Percentiles rank a stretch among this genome's conserved stretches.
Conservation (phyloP, 2,888 invertebrate genomes). For the Melolontha melolontha region DNA sequence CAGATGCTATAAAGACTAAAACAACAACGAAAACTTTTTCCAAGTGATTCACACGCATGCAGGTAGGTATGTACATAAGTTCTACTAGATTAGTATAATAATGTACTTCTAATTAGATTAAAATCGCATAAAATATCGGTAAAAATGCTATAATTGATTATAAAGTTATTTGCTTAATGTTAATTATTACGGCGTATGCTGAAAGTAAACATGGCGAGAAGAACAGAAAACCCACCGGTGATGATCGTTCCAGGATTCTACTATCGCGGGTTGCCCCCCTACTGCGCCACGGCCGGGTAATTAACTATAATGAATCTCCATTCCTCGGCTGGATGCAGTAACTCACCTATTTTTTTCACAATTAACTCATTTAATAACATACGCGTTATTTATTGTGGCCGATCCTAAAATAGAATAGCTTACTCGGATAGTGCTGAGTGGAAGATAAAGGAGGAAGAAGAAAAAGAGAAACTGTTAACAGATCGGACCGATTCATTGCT, state of each 20-base stretch:
- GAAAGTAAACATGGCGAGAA: constrained; percentile 10
- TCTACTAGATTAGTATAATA: neutral
- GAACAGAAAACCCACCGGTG: no score
- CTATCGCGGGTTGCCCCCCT: constrained; percentile 11
- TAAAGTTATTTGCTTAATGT: constrained; percentile 38
- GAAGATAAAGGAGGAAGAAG: no score
- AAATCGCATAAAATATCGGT: constrained; percentile 37
- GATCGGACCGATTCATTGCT: constrained; percentile 1
- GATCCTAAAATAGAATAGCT: constrained; percentile 25
- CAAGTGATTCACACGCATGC: no score
- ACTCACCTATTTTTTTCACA: constrained; percentile 42
- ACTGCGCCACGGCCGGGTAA: constrained; percentile 36
- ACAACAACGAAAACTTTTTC: no score
- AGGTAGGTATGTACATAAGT: no score
- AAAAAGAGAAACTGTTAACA: constrained; percentile 19
- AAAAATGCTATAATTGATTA: constrained; percentile 38
- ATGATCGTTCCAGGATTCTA: constrained; percentile 27
- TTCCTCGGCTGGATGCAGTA: constrained; percentile 41
- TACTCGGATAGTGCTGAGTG: no score
- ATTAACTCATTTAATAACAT: constrained; percentile 43
- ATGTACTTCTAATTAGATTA: constrained; percentile 35
- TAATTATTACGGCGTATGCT: constrained; percentile 37
- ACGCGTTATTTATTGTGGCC: constrained; percentile 41
- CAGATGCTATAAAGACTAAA: no score
- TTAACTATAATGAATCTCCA: constrained; percentile 44